Conservation (phyloP, 2,797 vertebrate genomes). For the Lophotriccus pileatus region DNA sequence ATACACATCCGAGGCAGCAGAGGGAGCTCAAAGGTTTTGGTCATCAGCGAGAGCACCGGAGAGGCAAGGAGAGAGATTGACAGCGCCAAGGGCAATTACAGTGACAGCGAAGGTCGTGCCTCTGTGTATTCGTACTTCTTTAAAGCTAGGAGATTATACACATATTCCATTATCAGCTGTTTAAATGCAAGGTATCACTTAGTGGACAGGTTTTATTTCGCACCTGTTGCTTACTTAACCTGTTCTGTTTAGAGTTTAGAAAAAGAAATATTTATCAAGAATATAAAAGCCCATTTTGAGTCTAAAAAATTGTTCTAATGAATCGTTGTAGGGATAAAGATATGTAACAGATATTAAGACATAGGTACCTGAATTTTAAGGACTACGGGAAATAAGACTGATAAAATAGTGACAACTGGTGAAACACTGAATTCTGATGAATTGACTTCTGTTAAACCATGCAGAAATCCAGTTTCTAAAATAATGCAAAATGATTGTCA, state of each 20-base stretch:
- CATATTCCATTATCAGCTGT: background rate
- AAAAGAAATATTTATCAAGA: background rate
- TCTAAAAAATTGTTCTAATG: background rate
- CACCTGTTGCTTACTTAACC: background rate
- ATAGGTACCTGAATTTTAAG: background rate
- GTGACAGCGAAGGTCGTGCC: accelerated
- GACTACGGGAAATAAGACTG: background rate
- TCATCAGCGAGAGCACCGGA: background rate
- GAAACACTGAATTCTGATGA: background rate
- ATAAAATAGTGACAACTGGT: background rate
- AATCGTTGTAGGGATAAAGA: background rate
- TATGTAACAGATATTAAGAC: background rate
- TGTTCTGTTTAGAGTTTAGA: background rate
- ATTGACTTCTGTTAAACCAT: background rate
- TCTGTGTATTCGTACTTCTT: background rate
- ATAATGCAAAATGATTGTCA: background rate
- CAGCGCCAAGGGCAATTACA: no score
- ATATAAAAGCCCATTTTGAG: background rate
- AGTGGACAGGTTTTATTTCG: background rate
- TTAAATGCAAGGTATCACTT: background rate
- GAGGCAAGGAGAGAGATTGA: accelerated
- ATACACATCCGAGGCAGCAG: background rate
- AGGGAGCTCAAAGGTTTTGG: conserved; percentile 28
- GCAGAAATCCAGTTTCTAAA: background rate
- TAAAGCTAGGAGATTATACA: background rate